Evolutionary conservation across 2,113 vertebrate genomes (phyloP).

Genomic region (Ardeotis arabs): DNA sequence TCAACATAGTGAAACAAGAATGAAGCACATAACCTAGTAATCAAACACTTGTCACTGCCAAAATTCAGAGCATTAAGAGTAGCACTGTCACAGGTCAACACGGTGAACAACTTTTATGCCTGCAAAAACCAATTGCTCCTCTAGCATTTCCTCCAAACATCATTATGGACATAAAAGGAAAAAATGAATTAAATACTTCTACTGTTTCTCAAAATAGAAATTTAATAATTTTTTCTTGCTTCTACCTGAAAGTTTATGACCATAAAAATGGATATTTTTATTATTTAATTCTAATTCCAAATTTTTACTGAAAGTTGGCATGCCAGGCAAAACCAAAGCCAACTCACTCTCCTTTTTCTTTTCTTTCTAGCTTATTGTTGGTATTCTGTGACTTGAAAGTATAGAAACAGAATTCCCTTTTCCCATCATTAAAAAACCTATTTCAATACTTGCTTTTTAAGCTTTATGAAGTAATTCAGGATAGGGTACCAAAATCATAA

Average conservation of each 20-base stretch:
- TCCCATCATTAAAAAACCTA: neutral
- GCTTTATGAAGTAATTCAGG: neutral
- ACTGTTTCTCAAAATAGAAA: neutral
- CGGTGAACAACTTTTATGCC: neutral
- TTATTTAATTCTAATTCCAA: neutral
- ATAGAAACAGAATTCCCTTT: neutral
- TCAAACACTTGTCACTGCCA: neutral
- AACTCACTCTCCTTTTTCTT: accelerated
- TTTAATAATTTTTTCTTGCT: neutral
- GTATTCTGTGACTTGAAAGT: neutral
- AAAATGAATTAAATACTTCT: neutral
- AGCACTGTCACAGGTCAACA: neutral
- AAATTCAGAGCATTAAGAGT: neutral
- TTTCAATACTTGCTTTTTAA: neutral
- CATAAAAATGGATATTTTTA: neutral
- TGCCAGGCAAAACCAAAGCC: neutral
- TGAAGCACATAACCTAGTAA: neutral
- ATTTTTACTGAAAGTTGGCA: neutral
- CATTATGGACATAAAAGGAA: neutral
- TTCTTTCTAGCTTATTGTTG: neutral
- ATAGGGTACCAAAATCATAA: neutral
- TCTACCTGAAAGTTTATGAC: neutral
- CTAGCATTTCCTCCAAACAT: neutral
- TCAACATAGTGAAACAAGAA: neutral
- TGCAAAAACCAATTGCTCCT: neutral